These are phyloP conservation scores for Drosophila subobscura DNA, from an alignment of 1,140 invertebrate genomes.

Conservation along the genomic window DNA sequence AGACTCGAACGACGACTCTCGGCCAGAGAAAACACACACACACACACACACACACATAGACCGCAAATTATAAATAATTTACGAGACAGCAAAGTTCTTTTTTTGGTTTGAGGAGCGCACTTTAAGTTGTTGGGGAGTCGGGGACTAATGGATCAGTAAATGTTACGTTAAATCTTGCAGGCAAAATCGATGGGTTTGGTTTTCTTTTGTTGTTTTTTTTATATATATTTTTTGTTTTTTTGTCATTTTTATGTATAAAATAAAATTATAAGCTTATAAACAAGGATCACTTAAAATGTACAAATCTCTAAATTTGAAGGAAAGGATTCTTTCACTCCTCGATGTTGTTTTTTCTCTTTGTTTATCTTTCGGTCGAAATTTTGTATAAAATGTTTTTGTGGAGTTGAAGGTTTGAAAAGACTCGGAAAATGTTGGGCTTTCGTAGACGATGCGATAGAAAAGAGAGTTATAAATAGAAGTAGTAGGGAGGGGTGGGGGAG, in stretches of 20 bases:
- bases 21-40: conserved; percentile 28
- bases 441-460: conserved; percentile 1
- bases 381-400: conserved; percentile 38
- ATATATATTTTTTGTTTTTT: conserved; percentile 69
- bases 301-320: conserved; percentile 81
- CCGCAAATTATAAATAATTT: conserved; percentile 66
- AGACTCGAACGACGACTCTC: conserved; percentile 66
- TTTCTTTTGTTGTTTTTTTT: conserved; percentile 56
- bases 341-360: conserved; percentile 64
- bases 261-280: conserved; percentile 84
- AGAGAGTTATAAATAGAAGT: conserved; percentile 32
- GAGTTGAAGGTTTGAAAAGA: conserved; percentile 29
- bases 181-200: conserved; percentile 6
- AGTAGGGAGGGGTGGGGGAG: conserved; percentile 16
- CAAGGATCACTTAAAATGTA: conserved; percentile 84
- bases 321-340: conserved; percentile 71
- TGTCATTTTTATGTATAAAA: conserved; percentile 80
- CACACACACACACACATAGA: conserved; percentile 10
- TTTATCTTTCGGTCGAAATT: conserved; percentile 40
- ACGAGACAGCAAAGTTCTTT: conserved; percentile 45
- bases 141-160: neutral
- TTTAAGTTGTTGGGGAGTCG: conserved; percentile 34
- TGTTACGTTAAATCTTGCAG: conserved; percentile 9
- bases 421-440: conserved; percentile 8
- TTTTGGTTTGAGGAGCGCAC: conserved; percentile 31